Evolutionary conservation across 2,888 invertebrate genomes (phyloP).

Genomic region (Vesta saturnalis): DNA sequence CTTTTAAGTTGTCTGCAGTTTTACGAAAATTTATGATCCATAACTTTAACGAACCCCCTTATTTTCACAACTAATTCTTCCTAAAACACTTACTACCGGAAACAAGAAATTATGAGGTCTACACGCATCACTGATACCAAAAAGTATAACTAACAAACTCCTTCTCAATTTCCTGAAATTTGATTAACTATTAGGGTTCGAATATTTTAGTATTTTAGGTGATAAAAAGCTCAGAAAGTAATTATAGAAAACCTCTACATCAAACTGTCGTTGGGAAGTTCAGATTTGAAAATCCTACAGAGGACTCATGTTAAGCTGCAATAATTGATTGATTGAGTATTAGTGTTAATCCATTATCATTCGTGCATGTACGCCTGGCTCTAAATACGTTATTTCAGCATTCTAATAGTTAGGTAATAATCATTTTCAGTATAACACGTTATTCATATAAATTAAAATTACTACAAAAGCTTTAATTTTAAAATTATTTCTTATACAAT

Average conservation of each 20-base stretch:
- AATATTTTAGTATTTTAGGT: slow-evolving; percentile 10
- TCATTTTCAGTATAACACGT: not conserved
- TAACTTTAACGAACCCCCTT: slow-evolving; percentile 15
- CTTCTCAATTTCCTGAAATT: slow-evolving; percentile 18
- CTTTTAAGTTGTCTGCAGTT: slow-evolving; percentile 9
- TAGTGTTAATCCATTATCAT: slow-evolving; percentile 29
- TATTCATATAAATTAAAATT: not conserved
- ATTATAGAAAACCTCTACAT: slow-evolving; percentile 20
- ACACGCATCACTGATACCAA: slow-evolving; percentile 6
- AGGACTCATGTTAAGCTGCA: slow-evolving; percentile 16
- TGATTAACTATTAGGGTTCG: slow-evolving; percentile 15
- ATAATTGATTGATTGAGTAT: slow-evolving; percentile 29
- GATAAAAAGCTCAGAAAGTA: slow-evolving; percentile 21
- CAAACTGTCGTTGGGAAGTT: slow-evolving; percentile 8
- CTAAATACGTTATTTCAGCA: not conserved
- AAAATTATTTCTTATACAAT: too few species aligned
- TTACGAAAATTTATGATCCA: slow-evolving; percentile 9
- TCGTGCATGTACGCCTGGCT: not conserved
- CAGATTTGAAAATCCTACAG: slow-evolving; percentile 10
- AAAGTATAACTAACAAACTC: slow-evolving; percentile 7
- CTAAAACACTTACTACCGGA: slow-evolving; percentile 17
- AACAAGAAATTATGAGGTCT: slow-evolving; percentile 11
- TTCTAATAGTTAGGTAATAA: not conserved
- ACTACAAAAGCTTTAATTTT: too few species aligned
- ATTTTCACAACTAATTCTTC: slow-evolving; percentile 9